Evolutionary conservation across 1,140 invertebrate genomes (phyloP), one percentile per base, ranked within the genome.

Genomic region (Frieseomelitta varia): DNA sequence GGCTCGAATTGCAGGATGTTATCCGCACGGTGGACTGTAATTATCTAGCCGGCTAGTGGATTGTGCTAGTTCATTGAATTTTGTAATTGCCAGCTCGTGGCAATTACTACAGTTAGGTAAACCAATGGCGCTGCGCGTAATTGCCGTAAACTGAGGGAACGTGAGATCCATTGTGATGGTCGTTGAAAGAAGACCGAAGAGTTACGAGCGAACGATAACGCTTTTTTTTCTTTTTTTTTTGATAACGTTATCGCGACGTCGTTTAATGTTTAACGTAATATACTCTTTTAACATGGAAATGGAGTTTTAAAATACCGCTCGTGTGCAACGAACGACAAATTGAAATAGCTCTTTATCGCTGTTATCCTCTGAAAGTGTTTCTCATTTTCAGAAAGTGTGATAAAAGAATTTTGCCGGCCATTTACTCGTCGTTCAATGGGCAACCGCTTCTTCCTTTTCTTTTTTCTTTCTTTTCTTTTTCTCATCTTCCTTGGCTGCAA

Each of bases 131-230:
- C 30, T 30, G 53, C 10, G 21, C 19, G 39, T 81, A 81, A 81
- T 81, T 81, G 51, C 47, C 58, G 58, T 61, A 81, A 30, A 47
- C 63, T 75, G n/a, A 53, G 27, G 58, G 79, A 75, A 74, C 79
- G 79, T 75, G 79, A 65, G 79, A 81, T 65, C 47, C 76, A 78
- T 81, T 65, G 71, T 75, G n/a, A 81, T 74, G 30, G 47, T 8
- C 4, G 30, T 15, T 56, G 67, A 55, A 63, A 53, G n/a, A 53
- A 14, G 53, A 47, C 39, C 51, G n/a, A 72, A 21, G 30, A 55
- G 71, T 75, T 81, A 65, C 51, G 21, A 21, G 30, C 39, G 39
- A 8, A 47, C 39, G 39, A 10, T 30, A 74, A 69, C 51, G 34
- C 10, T 69, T 56, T n/a, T n/a, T n/a, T n/a, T n/a, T n/a, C n/a